Base-by-base conservation (phyloP, 2,797 vertebrate genomes). In the Falco concolor region DNA sequence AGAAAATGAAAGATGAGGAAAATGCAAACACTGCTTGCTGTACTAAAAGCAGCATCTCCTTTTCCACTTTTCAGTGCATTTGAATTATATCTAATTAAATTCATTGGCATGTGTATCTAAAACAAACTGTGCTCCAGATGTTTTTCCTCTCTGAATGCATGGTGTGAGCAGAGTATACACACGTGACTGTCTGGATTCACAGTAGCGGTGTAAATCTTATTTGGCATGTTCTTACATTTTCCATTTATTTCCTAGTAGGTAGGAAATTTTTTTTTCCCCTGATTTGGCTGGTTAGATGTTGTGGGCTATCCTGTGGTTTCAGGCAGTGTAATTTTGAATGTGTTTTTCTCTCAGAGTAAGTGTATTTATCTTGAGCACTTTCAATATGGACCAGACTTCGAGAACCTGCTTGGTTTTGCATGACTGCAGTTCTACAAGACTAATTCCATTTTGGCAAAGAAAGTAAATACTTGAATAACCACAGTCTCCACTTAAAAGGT, bases 301-400 rank as follows among this genome's bases (percentile, higher is more conserved):
- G 36, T 28, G 27, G 61, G 68, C 52, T 64, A 0, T 24, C 30
- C 77, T 83, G 72, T 25, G 36, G 22, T 23, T 65, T 4, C 47
- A 36, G 45, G 52, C 67, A 11, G 22, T 12, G 25, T 27, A 7
- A 2, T 8, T 10, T 4, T 3, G 28, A 36, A 22, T 15, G 13
- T 32, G 28, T n/a, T 53, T 12, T 64, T 52, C 61, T 54, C 72
- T 63, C 80, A 53, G 10, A 36, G 30, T 18, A 19, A 45, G 23
- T 19, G 30, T 25, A 1, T 38, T 0, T 22, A 5, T 15, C 74
- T 65, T 0, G 0, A 67, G 79, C 52, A 5, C 59, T 45, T 83
- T 13, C 59, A 56, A 1, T 5, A 5, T 9, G 52, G 69, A 36
- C 12, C 9, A 18, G 42, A 20, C 49, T 54, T 49, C 56, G 76